These are phyloP conservation scores for Leptopilina drosophilae DNA, from an alignment of 2,888 invertebrate species.

Conservation along the genomic window DNA sequence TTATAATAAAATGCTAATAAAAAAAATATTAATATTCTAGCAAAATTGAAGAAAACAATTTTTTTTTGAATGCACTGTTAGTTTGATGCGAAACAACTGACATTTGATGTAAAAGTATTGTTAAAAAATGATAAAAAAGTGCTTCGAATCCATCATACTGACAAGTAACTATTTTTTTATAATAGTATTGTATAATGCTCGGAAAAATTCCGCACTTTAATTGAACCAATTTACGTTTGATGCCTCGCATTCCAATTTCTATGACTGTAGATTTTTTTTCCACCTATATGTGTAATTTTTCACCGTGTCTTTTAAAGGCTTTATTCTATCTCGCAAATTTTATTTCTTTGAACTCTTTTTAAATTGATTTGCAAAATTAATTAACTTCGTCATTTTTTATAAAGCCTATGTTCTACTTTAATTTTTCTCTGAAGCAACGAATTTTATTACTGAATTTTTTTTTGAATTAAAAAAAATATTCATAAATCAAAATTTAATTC, in stretches of 20 bases:
- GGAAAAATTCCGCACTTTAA: conserved; percentile 14
- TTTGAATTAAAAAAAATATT: no score
- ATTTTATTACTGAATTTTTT: no score
- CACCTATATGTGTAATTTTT: not conserved
- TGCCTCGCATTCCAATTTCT: not conserved
- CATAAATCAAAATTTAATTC: no score
- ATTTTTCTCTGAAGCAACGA: no score
- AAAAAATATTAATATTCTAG: no score
- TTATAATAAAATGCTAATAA: no score
- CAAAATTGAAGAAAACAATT: no score
- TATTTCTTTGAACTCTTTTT: not conserved
- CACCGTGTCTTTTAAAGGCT: not conserved
- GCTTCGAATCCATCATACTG: not conserved
- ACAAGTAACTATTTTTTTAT: not conserved
- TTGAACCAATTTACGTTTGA: not conserved
- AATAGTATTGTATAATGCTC: conserved; percentile 8
- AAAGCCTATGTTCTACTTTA: no score
- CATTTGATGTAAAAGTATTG: not conserved
- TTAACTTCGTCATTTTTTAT: no score
- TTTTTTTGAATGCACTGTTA: not conserved
- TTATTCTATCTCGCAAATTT: not conserved
- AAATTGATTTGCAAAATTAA: not conserved
- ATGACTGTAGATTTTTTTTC: not conserved
- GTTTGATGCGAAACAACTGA: not conserved
- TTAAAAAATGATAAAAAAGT: not conserved